Base-by-base conservation (phyloP, 2,797 vertebrate species). In the Telmatherina bonti region DNA sequence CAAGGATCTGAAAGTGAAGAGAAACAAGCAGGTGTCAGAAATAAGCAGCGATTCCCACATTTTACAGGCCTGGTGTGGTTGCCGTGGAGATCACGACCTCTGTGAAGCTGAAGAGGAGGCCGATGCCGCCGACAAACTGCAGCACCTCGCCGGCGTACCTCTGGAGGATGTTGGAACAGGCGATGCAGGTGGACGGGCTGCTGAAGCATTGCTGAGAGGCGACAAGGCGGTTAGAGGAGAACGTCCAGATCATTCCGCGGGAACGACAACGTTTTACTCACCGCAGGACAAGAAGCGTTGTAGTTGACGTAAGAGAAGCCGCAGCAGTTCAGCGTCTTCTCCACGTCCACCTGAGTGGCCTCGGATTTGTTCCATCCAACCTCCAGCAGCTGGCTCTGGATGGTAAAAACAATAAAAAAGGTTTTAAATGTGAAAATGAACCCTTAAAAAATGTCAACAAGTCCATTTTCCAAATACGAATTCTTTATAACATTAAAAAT, bases 31-130 rank as follows among this genome's bases (percentile, higher is more conserved):
- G 35, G 16, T 0, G 33, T 59, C 58, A 56, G 43, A n/a, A 20
- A 20, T 4, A 1, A n/a, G 43, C 35, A 36, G 35, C 10, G n/a
- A n/a, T n/a, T n/a, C n/a, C n/a, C n/a, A n/a, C n/a, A n/a, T n/a
- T n/a, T n/a, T n/a, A n/a, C n/a, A n/a, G n/a, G n/a, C n/a, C n/a
- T n/a, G n/a, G n/a, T 3, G 33, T 10, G 12, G 35, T 24, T 24
- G 22, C 22, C 12, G 13, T 10, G 22, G 11, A 15, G 7, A 5
- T 1, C 7, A 31, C 53, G 66, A 98, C 97, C 96, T 99, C 97
- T n/a, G 97, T 97, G 66, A 99, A 99, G 76, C 97, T 98, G 94
- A 99, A 99, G 93, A 99, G 99, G 67, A 99, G 95, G 26, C 97
- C 96, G 31, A 97, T 92, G 8, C 97, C 96, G 0, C 98, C 98